phyloP scores from a whole-genome alignment of 2,113 vertebrate species.

The Dicaeum eximium region DNA sequence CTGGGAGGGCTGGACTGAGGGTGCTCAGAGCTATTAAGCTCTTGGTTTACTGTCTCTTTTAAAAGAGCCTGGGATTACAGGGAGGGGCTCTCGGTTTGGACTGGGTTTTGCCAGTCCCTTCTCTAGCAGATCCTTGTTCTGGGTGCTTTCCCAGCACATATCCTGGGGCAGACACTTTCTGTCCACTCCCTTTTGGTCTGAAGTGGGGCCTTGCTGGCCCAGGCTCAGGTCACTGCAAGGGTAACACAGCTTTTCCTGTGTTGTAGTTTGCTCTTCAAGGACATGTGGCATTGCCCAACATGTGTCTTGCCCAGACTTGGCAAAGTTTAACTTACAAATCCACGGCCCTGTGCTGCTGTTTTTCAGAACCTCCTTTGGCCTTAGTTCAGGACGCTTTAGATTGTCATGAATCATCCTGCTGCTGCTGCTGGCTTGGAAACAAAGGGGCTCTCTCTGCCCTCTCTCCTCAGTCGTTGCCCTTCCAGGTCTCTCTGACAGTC shows the following conservation, averaged over 20 bases:
- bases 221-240: neutral
- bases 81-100: neutral
- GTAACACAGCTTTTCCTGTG: neutral
- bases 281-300: neutral
- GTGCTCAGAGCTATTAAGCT: neutral
- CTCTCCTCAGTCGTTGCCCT: neutral
- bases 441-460: neutral
- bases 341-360: neutral
- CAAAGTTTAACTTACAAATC: neutral
- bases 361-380: neutral
- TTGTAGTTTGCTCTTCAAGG: neutral
- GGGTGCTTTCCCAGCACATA: neutral
- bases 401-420: neutral
- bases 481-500: neutral
- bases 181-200: neutral
- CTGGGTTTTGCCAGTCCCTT: neutral
- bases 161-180: neutral
- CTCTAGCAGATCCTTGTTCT: neutral
- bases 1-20: neutral
- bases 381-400: neutral
- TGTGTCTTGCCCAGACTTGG: neutral
- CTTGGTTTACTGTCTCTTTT: neutral
- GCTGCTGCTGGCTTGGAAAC: neutral
- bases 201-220: neutral
- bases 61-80: neutral